Percentiles rank a stretch among this genome's conserved stretches.
Evolutionary conservation across 2,888 invertebrate genomes (phyloP).

Genomic region (Ormyrus thymus): DNA sequence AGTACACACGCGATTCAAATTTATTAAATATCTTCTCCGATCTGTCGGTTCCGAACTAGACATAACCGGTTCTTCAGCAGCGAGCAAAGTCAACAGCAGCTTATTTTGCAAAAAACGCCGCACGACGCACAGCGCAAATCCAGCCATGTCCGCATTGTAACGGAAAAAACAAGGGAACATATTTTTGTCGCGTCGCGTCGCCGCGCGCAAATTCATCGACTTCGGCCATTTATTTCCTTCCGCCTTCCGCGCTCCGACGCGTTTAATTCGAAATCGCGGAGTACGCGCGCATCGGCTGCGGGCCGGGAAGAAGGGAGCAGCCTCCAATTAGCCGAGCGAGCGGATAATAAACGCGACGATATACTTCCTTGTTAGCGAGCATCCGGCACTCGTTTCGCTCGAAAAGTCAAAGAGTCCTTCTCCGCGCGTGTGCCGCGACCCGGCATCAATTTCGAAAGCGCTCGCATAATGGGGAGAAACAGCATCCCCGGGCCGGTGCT

Average conservation of each 20-base stretch:
- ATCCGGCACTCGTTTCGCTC: background rate
- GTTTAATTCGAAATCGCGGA: no score
- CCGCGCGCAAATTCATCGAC: no score
- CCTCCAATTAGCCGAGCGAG: slow-evolving; percentile 17
- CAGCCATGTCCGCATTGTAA: background rate
- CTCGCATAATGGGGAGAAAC: no score
- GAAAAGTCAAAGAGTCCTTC: slow-evolving; percentile 6
- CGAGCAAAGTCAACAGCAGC: background rate
- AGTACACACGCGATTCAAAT: background rate
- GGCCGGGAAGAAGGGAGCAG: background rate
- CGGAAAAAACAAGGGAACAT: background rate
- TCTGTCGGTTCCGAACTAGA: background rate
- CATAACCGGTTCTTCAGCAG: no score
- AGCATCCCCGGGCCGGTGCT: no score
- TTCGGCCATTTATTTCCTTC: no score
- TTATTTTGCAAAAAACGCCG: background rate
- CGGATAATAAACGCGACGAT: slow-evolving; percentile 21
- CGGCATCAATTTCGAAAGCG: no score
- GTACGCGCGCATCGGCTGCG: no score
- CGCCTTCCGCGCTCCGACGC: no score
- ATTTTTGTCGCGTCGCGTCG: no score
- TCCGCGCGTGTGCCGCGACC: background rate
- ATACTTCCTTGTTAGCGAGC: slow-evolving; percentile 12
- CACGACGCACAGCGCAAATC: background rate
- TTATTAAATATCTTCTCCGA: background rate